phyloP scores from a whole-genome alignment of 2,113 vertebrate genomes.

The Delphinapterus leucas region DNA sequence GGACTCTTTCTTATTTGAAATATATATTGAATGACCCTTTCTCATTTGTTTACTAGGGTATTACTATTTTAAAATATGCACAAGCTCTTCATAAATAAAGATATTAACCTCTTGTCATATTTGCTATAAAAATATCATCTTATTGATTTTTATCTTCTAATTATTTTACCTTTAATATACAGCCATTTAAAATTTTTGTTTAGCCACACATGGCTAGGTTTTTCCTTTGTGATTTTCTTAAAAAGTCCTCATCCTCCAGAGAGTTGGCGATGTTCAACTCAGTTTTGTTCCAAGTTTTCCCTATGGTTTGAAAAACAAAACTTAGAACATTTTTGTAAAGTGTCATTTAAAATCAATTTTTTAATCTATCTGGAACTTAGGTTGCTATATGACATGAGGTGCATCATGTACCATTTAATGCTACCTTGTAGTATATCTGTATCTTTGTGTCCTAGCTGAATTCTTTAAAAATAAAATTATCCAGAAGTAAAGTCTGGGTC shows the following conservation, averaged over 20 bases:
- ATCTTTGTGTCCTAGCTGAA: background rate
- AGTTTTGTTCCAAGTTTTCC: background rate
- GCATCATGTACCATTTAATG: background rate
- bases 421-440: background rate
- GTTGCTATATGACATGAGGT: background rate
- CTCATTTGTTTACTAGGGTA: background rate
- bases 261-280: background rate
- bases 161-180: background rate
- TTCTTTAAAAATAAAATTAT: slow-evolving; percentile 7
- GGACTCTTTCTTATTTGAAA: background rate
- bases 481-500: background rate
- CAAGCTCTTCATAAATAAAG: background rate
- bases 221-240: background rate
- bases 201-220: background rate
- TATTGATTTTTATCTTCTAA: background rate
- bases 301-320: background rate
- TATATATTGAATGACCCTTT: background rate
- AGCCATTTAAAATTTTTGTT: background rate
- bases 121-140: background rate
- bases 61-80: background rate
- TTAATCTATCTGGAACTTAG: background rate
- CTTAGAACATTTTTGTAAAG: background rate
- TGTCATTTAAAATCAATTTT: background rate
- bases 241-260: background rate
- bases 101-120: background rate